Percentiles rank a stretch among this genome's conserved stretches.
Conservation (phyloP, 1,140 invertebrate genomes). For the Drosophila sturtevanti region DNA sequence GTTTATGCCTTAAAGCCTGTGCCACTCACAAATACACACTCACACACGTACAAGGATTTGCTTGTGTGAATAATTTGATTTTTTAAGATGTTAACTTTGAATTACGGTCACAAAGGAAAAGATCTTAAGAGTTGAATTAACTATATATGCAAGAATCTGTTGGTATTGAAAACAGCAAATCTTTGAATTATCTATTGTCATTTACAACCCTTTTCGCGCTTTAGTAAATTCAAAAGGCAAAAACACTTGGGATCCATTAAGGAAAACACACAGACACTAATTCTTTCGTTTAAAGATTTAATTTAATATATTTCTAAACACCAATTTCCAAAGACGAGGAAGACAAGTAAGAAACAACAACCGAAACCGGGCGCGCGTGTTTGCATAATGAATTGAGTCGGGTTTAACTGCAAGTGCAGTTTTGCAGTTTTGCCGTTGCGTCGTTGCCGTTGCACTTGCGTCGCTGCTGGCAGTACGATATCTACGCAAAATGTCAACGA, state of each 20-base stretch:
- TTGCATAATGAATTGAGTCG: constrained; percentile 80
- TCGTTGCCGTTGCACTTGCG: constrained; percentile 59
- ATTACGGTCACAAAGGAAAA: not conserved
- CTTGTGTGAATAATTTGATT: not conserved
- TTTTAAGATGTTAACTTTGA: not conserved
- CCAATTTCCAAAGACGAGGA: constrained; percentile 28
- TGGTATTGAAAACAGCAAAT: constrained; percentile 19
- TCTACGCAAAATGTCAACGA: constrained; percentile 1
- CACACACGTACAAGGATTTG: not conserved
- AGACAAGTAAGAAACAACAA: constrained; percentile 63
- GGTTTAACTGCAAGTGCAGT: constrained; percentile 66
- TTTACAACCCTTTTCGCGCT: constrained; percentile 43
- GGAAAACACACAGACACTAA: not conserved
- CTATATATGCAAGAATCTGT: not conserved
- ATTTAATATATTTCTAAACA: constrained; percentile 28
- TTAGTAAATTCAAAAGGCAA: constrained; percentile 13
- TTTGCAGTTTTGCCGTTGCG: not conserved
- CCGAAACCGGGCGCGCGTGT: constrained; percentile 79
- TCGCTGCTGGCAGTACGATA: constrained; percentile 22
- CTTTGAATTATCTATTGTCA: constrained; percentile 36
- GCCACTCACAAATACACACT: not conserved
- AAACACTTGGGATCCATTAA: constrained; percentile 11
- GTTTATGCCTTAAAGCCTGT: not conserved
- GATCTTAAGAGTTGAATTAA: not conserved
- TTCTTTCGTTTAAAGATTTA: constrained; percentile 37